These are phyloP conservation scores for Diplodus puntazzo DNA, from an alignment of 2,797 vertebrate genomes.

Conservation along the genomic window DNA sequence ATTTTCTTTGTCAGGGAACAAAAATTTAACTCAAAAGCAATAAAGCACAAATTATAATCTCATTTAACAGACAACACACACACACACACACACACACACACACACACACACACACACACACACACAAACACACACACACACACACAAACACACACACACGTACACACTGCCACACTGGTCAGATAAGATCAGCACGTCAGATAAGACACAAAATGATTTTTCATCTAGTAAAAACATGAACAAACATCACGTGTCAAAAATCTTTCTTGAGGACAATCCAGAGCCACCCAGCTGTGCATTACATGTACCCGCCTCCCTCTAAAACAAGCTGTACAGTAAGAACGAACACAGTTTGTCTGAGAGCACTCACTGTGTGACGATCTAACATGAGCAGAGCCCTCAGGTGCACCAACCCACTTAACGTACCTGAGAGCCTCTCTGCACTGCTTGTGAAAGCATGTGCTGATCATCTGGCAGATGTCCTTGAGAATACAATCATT, in stretches of 20 bases:
- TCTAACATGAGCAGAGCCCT: slow-evolving; percentile 3
- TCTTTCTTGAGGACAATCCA: slow-evolving; percentile 11
- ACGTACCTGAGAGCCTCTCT: slow-evolving; percentile 27
- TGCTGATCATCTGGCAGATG: slow-evolving; percentile 23
- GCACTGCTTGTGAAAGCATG: slow-evolving; percentile 22
- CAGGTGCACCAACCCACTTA: slow-evolving; percentile 2
- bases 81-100: too few species aligned
- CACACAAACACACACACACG: background rate
- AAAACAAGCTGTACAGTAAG: slow-evolving; percentile 21
- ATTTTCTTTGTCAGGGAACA: background rate
- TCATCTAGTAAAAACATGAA: background rate
- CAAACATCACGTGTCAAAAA: background rate
- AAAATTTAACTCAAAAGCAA: slow-evolving; percentile 5
- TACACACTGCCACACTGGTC: background rate
- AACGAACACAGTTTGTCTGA: background rate
- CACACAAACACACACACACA: background rate
- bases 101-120: background rate
- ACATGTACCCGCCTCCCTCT: slow-evolving; percentile 4
- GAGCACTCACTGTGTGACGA: background rate
- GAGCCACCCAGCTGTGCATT: slow-evolving; percentile 6
- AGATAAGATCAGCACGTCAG: background rate
- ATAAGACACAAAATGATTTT: background rate
- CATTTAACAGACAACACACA: background rate
- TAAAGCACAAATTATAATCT: background rate
- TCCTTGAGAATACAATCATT: slow-evolving; percentile 7